Conservation (phyloP, 2,888 invertebrate species). For the Cerastoderma edule region DNA sequence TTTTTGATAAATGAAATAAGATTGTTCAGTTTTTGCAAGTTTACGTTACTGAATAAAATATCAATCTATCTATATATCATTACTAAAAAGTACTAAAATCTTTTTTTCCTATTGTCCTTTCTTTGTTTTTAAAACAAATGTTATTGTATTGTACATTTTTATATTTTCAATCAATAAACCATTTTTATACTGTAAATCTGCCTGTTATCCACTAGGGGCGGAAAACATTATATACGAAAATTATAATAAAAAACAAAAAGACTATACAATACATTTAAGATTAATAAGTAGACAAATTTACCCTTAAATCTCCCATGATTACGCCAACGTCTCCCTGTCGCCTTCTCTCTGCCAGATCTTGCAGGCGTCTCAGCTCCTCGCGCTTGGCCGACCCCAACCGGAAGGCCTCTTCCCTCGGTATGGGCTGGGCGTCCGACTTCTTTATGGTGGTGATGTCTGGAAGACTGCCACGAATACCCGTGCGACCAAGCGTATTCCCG, state of each 20-base stretch:
- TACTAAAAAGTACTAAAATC: too few relatives aligned
- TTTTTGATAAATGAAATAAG: too few relatives aligned
- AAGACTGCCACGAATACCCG: constrained; percentile 90
- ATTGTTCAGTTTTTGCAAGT: too few relatives aligned
- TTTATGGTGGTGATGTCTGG: constrained; percentile 91
- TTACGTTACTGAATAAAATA: too few relatives aligned
- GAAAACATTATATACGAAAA: too few relatives aligned
- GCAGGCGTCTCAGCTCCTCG: constrained; percentile 95
- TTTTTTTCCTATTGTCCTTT: too few relatives aligned
- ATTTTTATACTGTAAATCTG: too few relatives aligned
- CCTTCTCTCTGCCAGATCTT: constrained; percentile 86
- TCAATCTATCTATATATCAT: too few relatives aligned
- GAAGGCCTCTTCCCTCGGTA: constrained; percentile 98
- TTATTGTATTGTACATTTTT: too few relatives aligned
- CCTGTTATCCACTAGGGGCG: too few relatives aligned
- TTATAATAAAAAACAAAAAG: background rate
- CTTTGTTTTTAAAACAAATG: too few relatives aligned
- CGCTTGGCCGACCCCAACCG: constrained; percentile 87
- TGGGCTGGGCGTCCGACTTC: constrained; percentile 90
- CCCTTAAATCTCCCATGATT: constrained; percentile 82
- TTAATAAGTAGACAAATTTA: constrained; percentile 53
- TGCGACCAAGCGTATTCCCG: constrained; percentile 52
- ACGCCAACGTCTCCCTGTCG: constrained; percentile 82
- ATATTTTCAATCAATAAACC: too few relatives aligned
- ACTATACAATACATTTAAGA: background rate